Percentiles rank a stretch among this genome's conserved stretches.
phyloP scores from a whole-genome alignment of 2,888 invertebrate genomes.

The Micropterix aruncella region DNA sequence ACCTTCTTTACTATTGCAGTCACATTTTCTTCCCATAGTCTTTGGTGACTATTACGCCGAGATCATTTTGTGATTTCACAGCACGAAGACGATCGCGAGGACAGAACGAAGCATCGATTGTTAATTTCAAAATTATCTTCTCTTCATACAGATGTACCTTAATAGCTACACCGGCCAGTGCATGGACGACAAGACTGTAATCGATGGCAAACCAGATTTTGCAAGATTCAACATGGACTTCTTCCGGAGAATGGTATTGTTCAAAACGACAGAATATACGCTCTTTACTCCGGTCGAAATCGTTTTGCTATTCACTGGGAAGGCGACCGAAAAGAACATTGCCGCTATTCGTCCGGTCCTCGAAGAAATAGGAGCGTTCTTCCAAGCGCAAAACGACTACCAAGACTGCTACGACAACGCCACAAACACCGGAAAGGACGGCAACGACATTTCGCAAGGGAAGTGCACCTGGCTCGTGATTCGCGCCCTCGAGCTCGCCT shows the following conservation, averaged over 20 bases:
- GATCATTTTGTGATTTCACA: too few species aligned
- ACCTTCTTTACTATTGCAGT: too few species aligned
- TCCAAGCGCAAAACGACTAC: slow-evolving; percentile 82
- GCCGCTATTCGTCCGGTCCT: slow-evolving; percentile 64
- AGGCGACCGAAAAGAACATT: slow-evolving; percentile 50
- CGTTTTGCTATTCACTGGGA: slow-evolving; percentile 68
- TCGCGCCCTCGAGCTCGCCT: slow-evolving; percentile 57
- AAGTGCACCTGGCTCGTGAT: slow-evolving; percentile 89
- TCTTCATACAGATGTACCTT: slow-evolving; percentile 25
- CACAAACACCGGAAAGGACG: slow-evolving; percentile 60
- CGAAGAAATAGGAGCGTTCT: slow-evolving; percentile 79
- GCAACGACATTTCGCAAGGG: slow-evolving; percentile 74
- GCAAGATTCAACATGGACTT: slow-evolving; percentile 62
- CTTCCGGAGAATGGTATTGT: slow-evolving; percentile 71
- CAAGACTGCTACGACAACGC: slow-evolving; percentile 76
- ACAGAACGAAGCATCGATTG: too few species aligned
- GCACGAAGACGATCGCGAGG: too few species aligned
- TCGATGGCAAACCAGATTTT: slow-evolving; percentile 34
- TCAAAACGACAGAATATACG: slow-evolving; percentile 83
- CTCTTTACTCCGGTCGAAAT: slow-evolving; percentile 76
- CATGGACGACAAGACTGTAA: slow-evolving; percentile 56
- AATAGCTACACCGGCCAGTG: slow-evolving; percentile 69
- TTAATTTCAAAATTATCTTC: not conserved
- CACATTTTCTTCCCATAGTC: too few species aligned
- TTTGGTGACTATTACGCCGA: too few species aligned